Evolutionary conservation across 2,797 vertebrate species (phyloP).

Genomic region (Tadarida brasiliensis): DNA sequence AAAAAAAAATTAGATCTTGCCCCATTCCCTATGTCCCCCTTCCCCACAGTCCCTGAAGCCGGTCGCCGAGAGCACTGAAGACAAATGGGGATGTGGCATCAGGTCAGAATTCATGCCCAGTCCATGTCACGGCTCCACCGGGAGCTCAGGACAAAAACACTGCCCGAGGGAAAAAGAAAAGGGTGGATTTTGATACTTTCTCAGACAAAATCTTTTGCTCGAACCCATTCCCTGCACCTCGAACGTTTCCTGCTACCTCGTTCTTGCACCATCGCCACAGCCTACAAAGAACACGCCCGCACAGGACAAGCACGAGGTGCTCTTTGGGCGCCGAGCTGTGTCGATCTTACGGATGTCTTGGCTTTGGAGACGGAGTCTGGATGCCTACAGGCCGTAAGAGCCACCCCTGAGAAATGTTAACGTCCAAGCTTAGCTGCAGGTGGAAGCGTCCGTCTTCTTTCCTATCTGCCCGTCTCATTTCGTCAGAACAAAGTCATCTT

Average conservation of each 20-base stretch:
- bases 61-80: fast-evolving
- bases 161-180: not conserved
- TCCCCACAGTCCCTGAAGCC: not conserved
- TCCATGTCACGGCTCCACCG: too few species aligned
- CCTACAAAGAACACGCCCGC: not conserved
- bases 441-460: not conserved
- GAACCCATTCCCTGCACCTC: not conserved
- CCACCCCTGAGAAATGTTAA: not conserved
- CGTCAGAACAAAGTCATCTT: not conserved
- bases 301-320: too few species aligned
- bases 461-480: not conserved
- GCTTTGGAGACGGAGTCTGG: not conserved
- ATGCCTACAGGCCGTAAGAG: not conserved
- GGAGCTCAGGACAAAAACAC: not conserved
- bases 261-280: not conserved
- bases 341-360: not conserved
- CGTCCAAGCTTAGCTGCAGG: not conserved
- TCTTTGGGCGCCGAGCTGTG: too few species aligned
- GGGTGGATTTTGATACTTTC: not conserved
- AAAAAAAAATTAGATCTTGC: not conserved
- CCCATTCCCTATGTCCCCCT: not conserved
- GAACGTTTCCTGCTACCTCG: not conserved
- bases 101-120: not conserved
- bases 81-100: not conserved
- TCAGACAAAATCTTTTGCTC: not conserved